phyloP scores from a whole-genome alignment of 2,113 vertebrate genomes.

The Montifringilla adamsi region DNA sequence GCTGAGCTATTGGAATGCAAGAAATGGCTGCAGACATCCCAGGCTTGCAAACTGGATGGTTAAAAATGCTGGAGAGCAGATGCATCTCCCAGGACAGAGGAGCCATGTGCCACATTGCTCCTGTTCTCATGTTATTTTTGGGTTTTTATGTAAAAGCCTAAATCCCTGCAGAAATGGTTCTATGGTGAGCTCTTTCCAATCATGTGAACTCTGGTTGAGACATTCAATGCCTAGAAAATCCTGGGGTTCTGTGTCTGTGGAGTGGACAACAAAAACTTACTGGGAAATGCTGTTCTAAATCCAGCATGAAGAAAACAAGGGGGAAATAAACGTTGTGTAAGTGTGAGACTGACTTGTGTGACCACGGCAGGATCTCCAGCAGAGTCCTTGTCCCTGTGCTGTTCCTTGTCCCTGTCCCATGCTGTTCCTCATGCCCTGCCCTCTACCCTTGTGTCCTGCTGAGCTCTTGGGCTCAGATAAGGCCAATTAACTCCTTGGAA shows the following conservation, averaged over 20 bases:
- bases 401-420: background rate
- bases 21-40: background rate
- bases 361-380: background rate
- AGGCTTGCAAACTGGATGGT: background rate
- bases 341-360: background rate
- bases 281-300: background rate
- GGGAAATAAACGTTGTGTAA: background rate
- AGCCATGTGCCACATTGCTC: background rate
- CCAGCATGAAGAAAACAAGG: background rate
- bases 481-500: constrained; percentile 4
- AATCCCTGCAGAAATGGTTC: background rate
- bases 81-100: background rate
- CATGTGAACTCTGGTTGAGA: background rate
- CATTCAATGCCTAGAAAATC: background rate
- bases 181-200: background rate
- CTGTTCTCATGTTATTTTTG: background rate
- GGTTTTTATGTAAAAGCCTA: background rate
- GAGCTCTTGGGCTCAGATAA: background rate
- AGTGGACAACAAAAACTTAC: background rate
- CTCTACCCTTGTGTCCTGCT: background rate
- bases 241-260: background rate
- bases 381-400: background rate
- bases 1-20: background rate
- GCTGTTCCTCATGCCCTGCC: background rate
- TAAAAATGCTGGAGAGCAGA: background rate